Base-by-base conservation (phyloP, 2,888 invertebrate species). In the Morpho achilles region DNA sequence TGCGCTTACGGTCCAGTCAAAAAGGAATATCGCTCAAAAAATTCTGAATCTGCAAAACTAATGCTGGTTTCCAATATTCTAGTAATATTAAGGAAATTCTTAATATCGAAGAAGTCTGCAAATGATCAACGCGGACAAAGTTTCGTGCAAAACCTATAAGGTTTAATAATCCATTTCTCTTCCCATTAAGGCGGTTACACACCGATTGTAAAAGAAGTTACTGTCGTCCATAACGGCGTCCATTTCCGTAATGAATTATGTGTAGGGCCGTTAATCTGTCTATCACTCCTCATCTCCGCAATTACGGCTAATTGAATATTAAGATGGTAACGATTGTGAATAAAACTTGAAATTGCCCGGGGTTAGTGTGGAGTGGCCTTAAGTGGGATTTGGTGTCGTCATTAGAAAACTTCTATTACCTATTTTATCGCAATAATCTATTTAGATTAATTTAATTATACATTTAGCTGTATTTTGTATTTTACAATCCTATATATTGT, bases 291-390 rank as follows among this genome's bases (percentile, higher is more conserved):
- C 82, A 80, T 80, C 82, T 76, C 75, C 64, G 70, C 80, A 82
- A 85, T 87, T 84, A 85, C 67, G 76, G 67, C 75, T 86, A 86
- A 87, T 86, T 84, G 84, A 85, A 86, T 85, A 87, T 85, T 82
- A 84, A 84, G 75, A 70, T 72, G 67, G 69, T 68, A 73, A 81
- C 74, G 79, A 82, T 82, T 79, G 83, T 80, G 75, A 84, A 80
- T 86, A 87, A 86, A 87, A 84, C 71, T 71, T 65, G 67, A 70
- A 72, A 75, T 75, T 70, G 67, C 67, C 62, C 65, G 56, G 63
- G 69, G 60, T 60, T 69, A 68, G 71, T 75, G 72, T 72, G 56
- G 44, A 47, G 49, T 43, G 47, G 62, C 44, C 60, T 60, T 55
- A 50, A 55, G 32, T 55, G 39, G 50, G 49, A 49, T 16, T 55